Base-by-base conservation (phyloP, 1,140 invertebrate genomes). In the Aphaenogaster floridana region DNA sequence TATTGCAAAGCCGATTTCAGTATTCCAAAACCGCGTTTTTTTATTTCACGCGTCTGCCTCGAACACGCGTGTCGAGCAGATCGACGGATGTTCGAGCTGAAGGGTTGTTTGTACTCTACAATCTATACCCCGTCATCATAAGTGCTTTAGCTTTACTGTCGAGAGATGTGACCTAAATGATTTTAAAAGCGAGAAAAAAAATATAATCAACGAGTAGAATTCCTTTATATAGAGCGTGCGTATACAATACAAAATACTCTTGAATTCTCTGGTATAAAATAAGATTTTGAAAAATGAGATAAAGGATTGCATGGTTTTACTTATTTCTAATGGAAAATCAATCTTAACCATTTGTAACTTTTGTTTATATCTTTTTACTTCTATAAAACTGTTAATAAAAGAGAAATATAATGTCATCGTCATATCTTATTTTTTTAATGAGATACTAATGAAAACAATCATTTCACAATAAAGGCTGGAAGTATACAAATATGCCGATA, bases 81-180 rank as follows among this genome's bases (percentile, higher is more conserved):
- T 88, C 86, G 64, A 68, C 61, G 68, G 76, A 69, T 86, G 76
- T 88, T 90, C 74, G 76, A 76, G 48, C 63, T 89, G 54, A 17
- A 90, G 89, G 57, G 86, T 88, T 69, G 76, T 88, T 90, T 69
- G 79, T 85, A 79, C 89, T 76, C 72, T 76, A 74, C 69, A 84
- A 71, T 84, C 89, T 89, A 88, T 88, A 90, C 84, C 76, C 64
- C 86, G 79, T 90, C 88, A 90, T 81, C 86, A 86, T 42, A 76
- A 90, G 89, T 90, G 64, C 89, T 36, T 63, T 80, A 79, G 59
- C 80, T 48, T 52, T 61, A 36, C 80, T 81, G 63, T 90, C 89
- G 63, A 81, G 76, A 81, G 72, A 80, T 86, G 50, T 87, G 89
- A 90, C 89, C 89, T 86, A 90, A 88, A 90, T 90, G 76, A 90